A percentile compares a stretch with the other conserved stretches of the same genome.
phyloP scores from a whole-genome alignment of 53 echinoderm and acorn worm genomes.

The Temnopleurus reevesii region DNA sequence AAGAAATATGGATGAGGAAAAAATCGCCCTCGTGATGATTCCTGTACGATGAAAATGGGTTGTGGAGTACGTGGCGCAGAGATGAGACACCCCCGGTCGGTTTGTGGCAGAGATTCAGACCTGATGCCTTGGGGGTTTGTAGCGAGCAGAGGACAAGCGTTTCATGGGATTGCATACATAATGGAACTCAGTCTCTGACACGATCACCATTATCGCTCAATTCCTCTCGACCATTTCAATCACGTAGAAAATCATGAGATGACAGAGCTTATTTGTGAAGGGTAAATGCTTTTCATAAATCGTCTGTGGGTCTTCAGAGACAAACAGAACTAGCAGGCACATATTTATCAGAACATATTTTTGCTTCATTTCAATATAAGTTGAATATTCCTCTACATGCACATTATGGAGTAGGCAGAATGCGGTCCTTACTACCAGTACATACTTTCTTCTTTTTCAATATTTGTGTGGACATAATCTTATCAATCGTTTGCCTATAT shows the following conservation, averaged over 20 bases:
- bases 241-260: not conserved
- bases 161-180: slow-evolving; percentile 36
- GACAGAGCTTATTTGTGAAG: not conserved
- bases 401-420: too few relatives aligned
- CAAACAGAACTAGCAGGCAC: too few relatives aligned
- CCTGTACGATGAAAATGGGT: not conserved
- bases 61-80: not conserved
- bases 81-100: not conserved
- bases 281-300: not conserved
- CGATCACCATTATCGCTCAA: not conserved
- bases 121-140: not conserved
- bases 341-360: too few relatives aligned
- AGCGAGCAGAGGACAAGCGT: not conserved
- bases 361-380: too few relatives aligned
- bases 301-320: not conserved
- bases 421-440: too few relatives aligned
- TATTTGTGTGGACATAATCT: too few relatives aligned
- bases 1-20: not conserved
- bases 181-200: slow-evolving; percentile 1
- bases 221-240: not conserved
- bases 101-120: not conserved
- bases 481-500: too few relatives aligned
- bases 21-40: not conserved
- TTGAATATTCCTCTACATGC: too few relatives aligned
- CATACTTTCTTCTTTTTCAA: too few relatives aligned